Conservation (phyloP, 2,113 vertebrate genomes). For the Xenus cinereus region DNA sequence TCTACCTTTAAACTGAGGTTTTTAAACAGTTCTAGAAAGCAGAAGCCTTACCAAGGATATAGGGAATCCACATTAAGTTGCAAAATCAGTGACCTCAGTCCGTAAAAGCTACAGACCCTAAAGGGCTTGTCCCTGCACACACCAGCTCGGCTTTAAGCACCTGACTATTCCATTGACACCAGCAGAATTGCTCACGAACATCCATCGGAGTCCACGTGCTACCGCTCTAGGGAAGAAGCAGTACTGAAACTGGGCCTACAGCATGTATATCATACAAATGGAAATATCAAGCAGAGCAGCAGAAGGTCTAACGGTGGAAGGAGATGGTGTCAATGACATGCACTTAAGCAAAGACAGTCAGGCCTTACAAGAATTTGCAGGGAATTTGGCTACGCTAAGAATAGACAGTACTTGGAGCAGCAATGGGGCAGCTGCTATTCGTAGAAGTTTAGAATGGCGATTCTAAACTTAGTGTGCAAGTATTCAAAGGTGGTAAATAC, state of each 20-base stretch:
- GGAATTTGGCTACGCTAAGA: constrained; percentile 42
- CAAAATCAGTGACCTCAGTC: neutral
- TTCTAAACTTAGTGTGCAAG: constrained; percentile 8
- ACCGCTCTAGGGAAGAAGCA: neutral
- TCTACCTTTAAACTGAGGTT: neutral
- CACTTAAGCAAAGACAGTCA: constrained; percentile 3
- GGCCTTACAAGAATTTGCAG: neutral
- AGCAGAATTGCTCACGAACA: accelerated
- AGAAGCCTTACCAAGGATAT: neutral
- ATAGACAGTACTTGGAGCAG: constrained; percentile 3
- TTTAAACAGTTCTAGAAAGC: neutral
- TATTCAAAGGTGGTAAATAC: neutral
- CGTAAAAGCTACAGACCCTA: neutral
- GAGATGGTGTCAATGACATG: neutral
- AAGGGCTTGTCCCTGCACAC: neutral
- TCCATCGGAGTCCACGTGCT: accelerated
- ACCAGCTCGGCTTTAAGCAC: neutral
- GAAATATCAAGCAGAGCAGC: neutral
- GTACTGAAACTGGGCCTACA: neutral
- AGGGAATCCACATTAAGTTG: neutral
- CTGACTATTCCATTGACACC: accelerated
- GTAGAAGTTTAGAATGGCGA: constrained; percentile 1
- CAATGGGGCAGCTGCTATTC: constrained; percentile 34
- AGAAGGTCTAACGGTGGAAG: neutral
- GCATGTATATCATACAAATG: neutral